Evolutionary conservation across 1,140 invertebrate species (phyloP).

Genomic region (Pseudomyrmex flavicornis): DNA sequence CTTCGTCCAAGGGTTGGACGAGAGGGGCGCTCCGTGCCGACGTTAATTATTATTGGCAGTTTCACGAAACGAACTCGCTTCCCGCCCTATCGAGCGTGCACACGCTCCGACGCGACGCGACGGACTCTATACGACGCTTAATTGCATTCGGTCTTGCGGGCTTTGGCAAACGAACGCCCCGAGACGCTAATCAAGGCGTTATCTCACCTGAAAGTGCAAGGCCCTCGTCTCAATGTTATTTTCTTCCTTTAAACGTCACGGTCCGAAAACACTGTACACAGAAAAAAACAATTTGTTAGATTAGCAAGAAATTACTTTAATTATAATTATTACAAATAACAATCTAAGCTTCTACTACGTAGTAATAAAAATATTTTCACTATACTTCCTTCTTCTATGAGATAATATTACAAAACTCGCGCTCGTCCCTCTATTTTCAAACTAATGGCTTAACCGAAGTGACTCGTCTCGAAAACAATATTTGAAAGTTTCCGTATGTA

Average conservation of each 20-base stretch:
- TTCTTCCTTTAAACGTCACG: neutral
- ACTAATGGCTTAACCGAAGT: too few species aligned
- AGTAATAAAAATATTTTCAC: too few species aligned
- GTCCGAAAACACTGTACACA: too few species aligned
- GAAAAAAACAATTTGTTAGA: too few species aligned
- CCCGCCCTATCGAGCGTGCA: constrained; percentile 62
- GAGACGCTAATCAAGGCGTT: constrained; percentile 44
- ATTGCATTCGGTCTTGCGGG: constrained; percentile 64
- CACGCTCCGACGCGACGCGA: constrained; percentile 55
- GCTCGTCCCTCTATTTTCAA: too few species aligned
- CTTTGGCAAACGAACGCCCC: constrained; percentile 36
- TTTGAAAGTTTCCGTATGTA: too few species aligned
- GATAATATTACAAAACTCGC: too few species aligned
- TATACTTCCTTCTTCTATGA: too few species aligned
- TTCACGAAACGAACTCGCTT: constrained; percentile 70
- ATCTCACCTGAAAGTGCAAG: neutral
- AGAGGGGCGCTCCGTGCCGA: constrained; percentile 51
- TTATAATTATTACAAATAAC: too few species aligned
- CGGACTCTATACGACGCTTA: constrained; percentile 62
- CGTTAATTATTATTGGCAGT: constrained; percentile 76
- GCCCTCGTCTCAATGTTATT: neutral
- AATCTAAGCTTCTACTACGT: too few species aligned
- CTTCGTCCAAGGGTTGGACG: neutral
- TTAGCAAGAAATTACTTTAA: too few species aligned
- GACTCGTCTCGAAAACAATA: too few species aligned